phyloP scores from a whole-genome alignment of 30 jellyfish, hydroid and myxozoan species.

The Nemopilema nomurai region DNA sequence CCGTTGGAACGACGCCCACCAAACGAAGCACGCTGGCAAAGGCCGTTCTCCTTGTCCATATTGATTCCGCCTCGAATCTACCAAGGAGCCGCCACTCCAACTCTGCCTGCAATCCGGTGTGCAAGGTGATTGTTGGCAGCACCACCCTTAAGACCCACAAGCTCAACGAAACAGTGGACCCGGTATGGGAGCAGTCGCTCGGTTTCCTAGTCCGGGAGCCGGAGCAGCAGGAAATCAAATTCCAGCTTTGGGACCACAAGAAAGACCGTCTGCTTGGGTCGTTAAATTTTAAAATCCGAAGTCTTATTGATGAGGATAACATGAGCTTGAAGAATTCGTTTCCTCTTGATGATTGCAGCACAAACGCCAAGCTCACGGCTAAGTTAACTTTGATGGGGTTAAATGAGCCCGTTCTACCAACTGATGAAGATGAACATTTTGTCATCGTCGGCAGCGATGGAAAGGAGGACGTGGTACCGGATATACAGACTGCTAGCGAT shows the following conservation, averaged over 20 bases:
- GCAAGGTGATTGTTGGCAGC: slow-evolving; percentile 69
- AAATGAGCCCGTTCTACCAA: slow-evolving; percentile 25
- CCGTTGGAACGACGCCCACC: slow-evolving; percentile 59
- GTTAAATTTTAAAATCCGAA: slow-evolving; percentile 38
- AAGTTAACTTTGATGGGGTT: slow-evolving; percentile 51
- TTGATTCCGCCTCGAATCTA: slow-evolving; percentile 78
- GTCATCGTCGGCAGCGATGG: not conserved
- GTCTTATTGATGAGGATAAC: slow-evolving; percentile 43
- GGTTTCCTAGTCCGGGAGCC: slow-evolving; percentile 77
- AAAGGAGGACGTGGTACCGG: not conserved
- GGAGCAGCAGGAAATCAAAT: slow-evolving; percentile 70
- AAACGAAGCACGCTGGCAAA: slow-evolving; percentile 45
- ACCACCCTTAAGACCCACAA: slow-evolving; percentile 51
- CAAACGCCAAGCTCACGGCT: slow-evolving; percentile 52
- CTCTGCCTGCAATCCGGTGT: slow-evolving; percentile 71
- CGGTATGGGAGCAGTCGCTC: slow-evolving; percentile 77
- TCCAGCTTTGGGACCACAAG: slow-evolving; percentile 73
- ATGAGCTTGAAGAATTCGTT: slow-evolving; percentile 76
- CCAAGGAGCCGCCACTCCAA: slow-evolving; percentile 58
- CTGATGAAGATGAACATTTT: slow-evolving; percentile 32
- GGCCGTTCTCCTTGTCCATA: slow-evolving; percentile 61
- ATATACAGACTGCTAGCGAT: slow-evolving; percentile 4
- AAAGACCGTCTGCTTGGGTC: slow-evolving; percentile 88
- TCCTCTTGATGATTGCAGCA: slow-evolving; percentile 69
- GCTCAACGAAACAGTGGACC: slow-evolving; percentile 60